phyloP scores from a whole-genome alignment of 1,140 invertebrate genomes.

The Stegodyphus dumicola region DNA sequence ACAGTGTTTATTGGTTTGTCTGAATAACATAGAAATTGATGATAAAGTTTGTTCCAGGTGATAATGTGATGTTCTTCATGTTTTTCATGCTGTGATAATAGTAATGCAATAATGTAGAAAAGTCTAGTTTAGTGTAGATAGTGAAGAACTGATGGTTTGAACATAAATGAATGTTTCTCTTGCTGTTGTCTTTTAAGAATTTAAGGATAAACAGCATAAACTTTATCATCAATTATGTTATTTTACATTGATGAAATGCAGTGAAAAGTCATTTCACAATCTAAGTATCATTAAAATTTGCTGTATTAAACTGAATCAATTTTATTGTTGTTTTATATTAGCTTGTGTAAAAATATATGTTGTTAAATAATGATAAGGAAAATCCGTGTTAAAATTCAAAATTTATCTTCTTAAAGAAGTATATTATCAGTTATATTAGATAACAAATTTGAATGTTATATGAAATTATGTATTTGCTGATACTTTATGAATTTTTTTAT shows the following conservation, averaged over 20 bases:
- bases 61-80: slow-evolving; percentile 58
- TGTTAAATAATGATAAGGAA: no score
- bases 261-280: slow-evolving; percentile 9
- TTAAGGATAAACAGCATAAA: slow-evolving; percentile 2
- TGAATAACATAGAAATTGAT: slow-evolving; percentile 5
- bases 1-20: background rate
- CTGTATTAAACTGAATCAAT: no score
- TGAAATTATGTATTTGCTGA: no score
- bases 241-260: slow-evolving; percentile 13
- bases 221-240: slow-evolving; percentile 49
- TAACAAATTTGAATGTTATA: no score
- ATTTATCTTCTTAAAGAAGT: no score
- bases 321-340: no score
- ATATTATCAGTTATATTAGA: no score
- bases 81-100: slow-evolving; percentile 61
- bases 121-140: slow-evolving; percentile 55
- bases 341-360: no score
- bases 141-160: slow-evolving; percentile 48
- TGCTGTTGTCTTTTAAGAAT: slow-evolving; percentile 4
- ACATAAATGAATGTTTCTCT: background rate
- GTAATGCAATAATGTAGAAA: slow-evolving; percentile 60
- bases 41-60: slow-evolving; percentile 44
- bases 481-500: no score
- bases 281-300: background rate
- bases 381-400: no score